These are phyloP conservation scores for Lepisosteus osseus DNA, from an alignment of 2,113 vertebrate genomes.

Conservation along the genomic window DNA sequence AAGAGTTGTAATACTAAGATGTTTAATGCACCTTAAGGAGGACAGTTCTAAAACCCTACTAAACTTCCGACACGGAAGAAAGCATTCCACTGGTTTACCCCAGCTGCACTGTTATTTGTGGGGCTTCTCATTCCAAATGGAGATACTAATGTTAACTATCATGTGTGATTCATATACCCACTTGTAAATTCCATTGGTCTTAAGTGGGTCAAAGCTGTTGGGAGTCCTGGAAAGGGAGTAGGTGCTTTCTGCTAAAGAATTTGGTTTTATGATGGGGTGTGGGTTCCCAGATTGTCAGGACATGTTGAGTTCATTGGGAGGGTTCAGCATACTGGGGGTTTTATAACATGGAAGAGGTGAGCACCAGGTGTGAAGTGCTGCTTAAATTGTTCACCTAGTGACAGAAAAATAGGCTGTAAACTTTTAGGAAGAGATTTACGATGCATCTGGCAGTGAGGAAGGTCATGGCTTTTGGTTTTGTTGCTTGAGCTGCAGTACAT, in stretches of 20 bases:
- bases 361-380: slow-evolving; percentile 74
- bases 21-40: not conserved
- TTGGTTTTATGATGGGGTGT: slow-evolving; percentile 46
- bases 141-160: not conserved
- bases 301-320: slow-evolving; percentile 6
- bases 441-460: slow-evolving; percentile 50
- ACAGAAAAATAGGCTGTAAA: slow-evolving; percentile 51
- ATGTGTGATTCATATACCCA: not conserved
- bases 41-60: too few species aligned
- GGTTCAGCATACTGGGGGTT: slow-evolving; percentile 33
- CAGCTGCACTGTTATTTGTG: not conserved
- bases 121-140: not conserved
- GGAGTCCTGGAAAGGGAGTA: not conserved
- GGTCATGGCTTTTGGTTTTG: slow-evolving; percentile 54
- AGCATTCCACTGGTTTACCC: too few species aligned
- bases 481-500: slow-evolving; percentile 35
- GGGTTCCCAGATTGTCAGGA: slow-evolving; percentile 31
- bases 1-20: slow-evolving; percentile 53
- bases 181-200: too few species aligned
- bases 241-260: slow-evolving; percentile 43
- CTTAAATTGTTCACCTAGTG: slow-evolving; percentile 60
- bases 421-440: slow-evolving; percentile 55
- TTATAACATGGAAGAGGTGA: slow-evolving; percentile 56
- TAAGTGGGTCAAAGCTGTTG: too few species aligned
- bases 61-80: too few species aligned